Evolutionary conservation across 2,797 vertebrate genomes (phyloP).

Genomic region (Anguilla pacifica): DNA sequence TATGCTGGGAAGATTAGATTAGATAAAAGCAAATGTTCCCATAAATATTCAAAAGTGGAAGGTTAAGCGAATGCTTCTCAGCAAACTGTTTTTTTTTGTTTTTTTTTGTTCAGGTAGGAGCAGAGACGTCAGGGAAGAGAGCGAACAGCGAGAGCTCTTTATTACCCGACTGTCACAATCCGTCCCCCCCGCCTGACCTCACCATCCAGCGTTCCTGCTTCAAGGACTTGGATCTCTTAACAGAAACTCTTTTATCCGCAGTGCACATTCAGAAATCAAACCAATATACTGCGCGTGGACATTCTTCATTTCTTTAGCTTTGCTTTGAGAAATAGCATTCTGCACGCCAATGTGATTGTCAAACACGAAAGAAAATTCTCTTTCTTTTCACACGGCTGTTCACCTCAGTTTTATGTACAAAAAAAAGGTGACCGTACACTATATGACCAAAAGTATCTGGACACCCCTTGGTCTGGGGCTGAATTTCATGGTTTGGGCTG

Average conservation of each 20-base stretch:
- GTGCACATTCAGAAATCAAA: conserved; percentile 48
- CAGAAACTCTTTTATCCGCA: conserved; percentile 63
- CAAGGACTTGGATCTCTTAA: conserved; percentile 75
- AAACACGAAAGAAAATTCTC: neutral
- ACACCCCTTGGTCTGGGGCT: no score
- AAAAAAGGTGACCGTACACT: neutral
- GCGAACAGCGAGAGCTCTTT: neutral
- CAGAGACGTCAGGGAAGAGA: neutral
- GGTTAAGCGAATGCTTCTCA: conserved; percentile 28
- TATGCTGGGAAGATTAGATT: conserved; percentile 8
- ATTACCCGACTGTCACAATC: conserved; percentile 59
- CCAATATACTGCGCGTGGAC: neutral
- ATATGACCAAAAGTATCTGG: neutral
- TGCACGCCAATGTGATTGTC: neutral
- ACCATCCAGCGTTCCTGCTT: conserved; percentile 72
- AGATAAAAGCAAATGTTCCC: neutral
- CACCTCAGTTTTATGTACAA: neutral
- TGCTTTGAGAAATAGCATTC: neutral
- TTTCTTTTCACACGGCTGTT: neutral
- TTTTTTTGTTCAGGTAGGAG: neutral
- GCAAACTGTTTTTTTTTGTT: neutral
- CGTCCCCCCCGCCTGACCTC: conserved; percentile 67
- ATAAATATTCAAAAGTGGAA: conserved; percentile 28
- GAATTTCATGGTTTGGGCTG: no score
- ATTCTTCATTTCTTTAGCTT: neutral